These are phyloP conservation scores for Etheostoma cragini DNA, from an alignment of 2,113 vertebrate species.

Conservation along the genomic window DNA sequence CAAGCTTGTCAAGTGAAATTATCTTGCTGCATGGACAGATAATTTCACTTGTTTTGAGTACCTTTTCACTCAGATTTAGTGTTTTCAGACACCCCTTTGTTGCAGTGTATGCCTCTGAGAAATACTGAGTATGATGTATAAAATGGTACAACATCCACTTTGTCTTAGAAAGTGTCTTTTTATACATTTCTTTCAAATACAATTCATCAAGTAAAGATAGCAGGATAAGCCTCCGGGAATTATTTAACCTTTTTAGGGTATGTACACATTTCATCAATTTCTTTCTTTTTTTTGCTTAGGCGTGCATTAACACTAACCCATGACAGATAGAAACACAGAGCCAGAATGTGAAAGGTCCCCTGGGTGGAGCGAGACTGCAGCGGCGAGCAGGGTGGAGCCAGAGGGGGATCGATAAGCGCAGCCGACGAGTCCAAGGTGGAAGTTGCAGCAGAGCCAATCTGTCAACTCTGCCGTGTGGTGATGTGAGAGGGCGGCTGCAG, in stretches of 20 bases:
- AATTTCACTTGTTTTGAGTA: no score
- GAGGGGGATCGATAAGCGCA: constrained; percentile 56
- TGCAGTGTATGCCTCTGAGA: not conserved
- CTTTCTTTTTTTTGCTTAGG: constrained; percentile 14
- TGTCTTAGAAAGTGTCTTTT: constrained; percentile 22
- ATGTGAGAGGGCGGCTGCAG: constrained; percentile 16
- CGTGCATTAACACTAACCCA: constrained; percentile 38
- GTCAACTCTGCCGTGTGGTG: constrained; percentile 37
- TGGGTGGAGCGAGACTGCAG: constrained; percentile 66
- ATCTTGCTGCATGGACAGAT: no score
- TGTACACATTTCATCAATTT: constrained; percentile 11
- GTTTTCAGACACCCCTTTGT: no score
- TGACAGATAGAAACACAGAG: constrained; percentile 27
- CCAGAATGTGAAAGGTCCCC: constrained; percentile 35
- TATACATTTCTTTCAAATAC: constrained; percentile 34
- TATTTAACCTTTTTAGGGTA: constrained; percentile 15
- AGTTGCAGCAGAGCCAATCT: constrained; percentile 53
- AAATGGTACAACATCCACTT: constrained; percentile 37
- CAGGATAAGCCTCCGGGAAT: no score
- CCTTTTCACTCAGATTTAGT: no score
- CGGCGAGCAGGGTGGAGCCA: constrained; percentile 64
- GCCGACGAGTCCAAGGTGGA: constrained; percentile 49
- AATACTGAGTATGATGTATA: constrained; percentile 27
- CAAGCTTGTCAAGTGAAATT: no score
- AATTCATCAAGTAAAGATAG: constrained; percentile 35